These are phyloP conservation scores for Rosalia funebris DNA, from an alignment of 2,888 invertebrate species.

Conservation along the genomic window DNA sequence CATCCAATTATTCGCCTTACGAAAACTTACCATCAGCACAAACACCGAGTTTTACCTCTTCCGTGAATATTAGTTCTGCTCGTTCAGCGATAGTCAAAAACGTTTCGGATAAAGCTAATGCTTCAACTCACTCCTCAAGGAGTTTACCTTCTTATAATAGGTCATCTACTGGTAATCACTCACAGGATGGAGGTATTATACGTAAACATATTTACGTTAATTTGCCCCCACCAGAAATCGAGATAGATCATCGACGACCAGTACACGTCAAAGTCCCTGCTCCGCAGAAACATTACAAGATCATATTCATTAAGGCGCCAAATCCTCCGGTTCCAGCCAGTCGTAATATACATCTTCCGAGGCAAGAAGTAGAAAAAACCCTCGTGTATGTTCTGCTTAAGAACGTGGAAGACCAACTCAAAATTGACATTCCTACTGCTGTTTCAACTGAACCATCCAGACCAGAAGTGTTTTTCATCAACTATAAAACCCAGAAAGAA, in stretches of 20 bases:
- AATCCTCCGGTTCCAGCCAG: not conserved
- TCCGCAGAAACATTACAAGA: slow-evolving; percentile 33
- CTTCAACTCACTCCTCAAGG: not conserved
- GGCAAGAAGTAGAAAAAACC: slow-evolving; percentile 85
- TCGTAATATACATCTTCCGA: not conserved
- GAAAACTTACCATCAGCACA: not conserved
- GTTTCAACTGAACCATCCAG: slow-evolving; percentile 85
- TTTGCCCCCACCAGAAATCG: not conserved
- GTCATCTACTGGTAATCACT: not conserved
- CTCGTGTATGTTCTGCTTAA: slow-evolving; percentile 88
- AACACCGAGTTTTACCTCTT: not conserved
- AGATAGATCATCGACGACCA: not conserved
- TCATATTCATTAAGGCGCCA: slow-evolving; percentile 42
- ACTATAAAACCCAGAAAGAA: slow-evolving; percentile 81
- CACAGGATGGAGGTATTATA: not conserved
- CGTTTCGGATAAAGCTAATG: not conserved
- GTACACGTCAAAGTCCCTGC: not conserved
- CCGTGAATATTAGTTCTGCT: not conserved
- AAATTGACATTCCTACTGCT: slow-evolving; percentile 80
- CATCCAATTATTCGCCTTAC: not conserved
- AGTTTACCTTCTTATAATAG: not conserved
- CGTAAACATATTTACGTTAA: slow-evolving; percentile 4
- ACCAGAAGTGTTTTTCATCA: slow-evolving; percentile 91
- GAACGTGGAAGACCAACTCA: slow-evolving; percentile 85
- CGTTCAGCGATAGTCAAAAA: not conserved